Base-by-base conservation (phyloP, 2,888 invertebrate species). In the Limenitis camilla region DNA sequence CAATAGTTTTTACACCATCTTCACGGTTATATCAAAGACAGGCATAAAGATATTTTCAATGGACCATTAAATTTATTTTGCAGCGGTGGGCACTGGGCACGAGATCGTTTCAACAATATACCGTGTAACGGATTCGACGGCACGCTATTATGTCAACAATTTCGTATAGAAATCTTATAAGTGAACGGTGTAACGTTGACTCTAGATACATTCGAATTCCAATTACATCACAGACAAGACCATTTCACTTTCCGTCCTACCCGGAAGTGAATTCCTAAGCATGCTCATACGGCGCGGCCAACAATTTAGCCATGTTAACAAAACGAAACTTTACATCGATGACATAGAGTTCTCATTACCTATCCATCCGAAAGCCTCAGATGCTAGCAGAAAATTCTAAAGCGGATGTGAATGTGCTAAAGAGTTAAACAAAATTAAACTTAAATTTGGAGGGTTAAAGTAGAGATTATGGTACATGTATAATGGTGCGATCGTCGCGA, bases 261-360 rank as follows among this genome's bases (percentile, higher is more conserved):
- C 87, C 87, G 87, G 87, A 87, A 87, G 83, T 86, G 82, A 87
- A 87, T 87, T 86, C 87, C 85, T 85, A 81, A 86, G 87, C 82
- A 75, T 76, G 78, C 80, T 81, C 86, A 86, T 86, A 87, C 82
- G 66, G 84, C 78, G 75, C 86, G 76, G 73, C 76, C 80, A 71
- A 80, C 80, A 72, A 78, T 74, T 68, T 61, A 68, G 66, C 52
- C 47, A 58, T 42, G 55, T 68, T 60, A 63, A 56, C 75, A 61
- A 78, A 72, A 68, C 51, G 62, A 64, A 66, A 76, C 81, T 73
- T 64, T 82, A 69, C 61, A 48, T 38, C 49, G 44, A 59, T 32
- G 55, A 54, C 56, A 61, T 74, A 82, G 72, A 77, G 78, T 66
- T 62, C 70, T 61, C 61, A 61, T 58, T 51, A 50, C 60, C 53